Conservation (phyloP, 2,888 invertebrate genomes). For the Oligia latruncula region DNA sequence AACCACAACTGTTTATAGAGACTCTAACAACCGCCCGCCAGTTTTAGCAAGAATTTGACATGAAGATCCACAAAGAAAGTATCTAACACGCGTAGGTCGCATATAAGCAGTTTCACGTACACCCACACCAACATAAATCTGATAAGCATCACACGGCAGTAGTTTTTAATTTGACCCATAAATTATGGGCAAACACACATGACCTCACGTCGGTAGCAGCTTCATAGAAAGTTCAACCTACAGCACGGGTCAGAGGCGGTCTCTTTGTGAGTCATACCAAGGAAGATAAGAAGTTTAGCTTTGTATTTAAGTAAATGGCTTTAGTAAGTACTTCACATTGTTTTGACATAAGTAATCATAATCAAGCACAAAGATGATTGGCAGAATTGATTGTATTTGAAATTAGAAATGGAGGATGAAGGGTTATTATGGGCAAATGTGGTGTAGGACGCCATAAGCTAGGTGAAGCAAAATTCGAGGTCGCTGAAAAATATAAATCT, state of each 20-base stretch:
- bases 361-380: neutral
- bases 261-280: slow-evolving; percentile 59
- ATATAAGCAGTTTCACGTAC: slow-evolving; percentile 42
- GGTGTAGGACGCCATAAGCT: neutral
- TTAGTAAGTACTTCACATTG: neutral
- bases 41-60: slow-evolving; percentile 9
- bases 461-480: neutral
- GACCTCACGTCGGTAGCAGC: slow-evolving; percentile 68
- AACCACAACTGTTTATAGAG: slow-evolving; percentile 1
- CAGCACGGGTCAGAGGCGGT: slow-evolving; percentile 60
- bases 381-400: neutral
- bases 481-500: neutral
- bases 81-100: slow-evolving; percentile 43
- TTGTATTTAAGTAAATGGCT: slow-evolving; percentile 22
- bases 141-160: slow-evolving; percentile 48
- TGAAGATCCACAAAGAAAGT: slow-evolving; percentile 48
- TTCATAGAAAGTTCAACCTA: slow-evolving; percentile 69
- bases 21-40: neutral
- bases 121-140: slow-evolving; percentile 29
- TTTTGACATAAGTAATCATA: neutral
- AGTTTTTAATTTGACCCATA: slow-evolving; percentile 67
- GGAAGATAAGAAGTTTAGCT: slow-evolving; percentile 40
- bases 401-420: neutral
- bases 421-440: too few species aligned
- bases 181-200: slow-evolving; percentile 56